Base-by-base conservation (phyloP, 2,113 vertebrate genomes). In the Gopherus flavomarginatus region DNA sequence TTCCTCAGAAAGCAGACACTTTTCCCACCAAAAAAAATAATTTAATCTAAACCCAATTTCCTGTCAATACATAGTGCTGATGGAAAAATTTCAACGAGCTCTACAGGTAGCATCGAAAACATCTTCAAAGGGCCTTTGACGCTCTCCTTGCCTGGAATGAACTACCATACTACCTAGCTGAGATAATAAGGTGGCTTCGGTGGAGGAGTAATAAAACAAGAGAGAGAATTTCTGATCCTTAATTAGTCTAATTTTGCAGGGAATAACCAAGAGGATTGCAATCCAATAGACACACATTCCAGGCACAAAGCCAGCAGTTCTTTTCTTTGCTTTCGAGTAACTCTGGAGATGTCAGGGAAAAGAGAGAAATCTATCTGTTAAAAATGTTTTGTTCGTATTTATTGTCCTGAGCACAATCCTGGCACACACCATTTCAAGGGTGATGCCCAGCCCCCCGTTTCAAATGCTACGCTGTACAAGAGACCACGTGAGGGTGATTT, bases 81-180 rank as follows among this genome's bases (percentile, higher is more conserved):
- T 62, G 92, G 83, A 57, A 89, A 88, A 72, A 62, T 59, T 89
- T 89, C 89, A 56, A 24, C 86, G 90, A 94, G 54, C 24, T 80
- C 69, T 86, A 89, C 85, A 94, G 90, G 90, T 92, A 35, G 47
- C 82, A 90, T 86, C 92, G 86, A 84, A 89, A 92, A 53, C 31
- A 49, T 53, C 90, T 88, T 93, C 69, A 59, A 1, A 75, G 69
- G 59, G 19, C 8, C 44, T 86, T 80, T 91, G 49, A 42, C 35
- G 0, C 78, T 75, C 78, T 92, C 29, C 1, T 80, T 85, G 69
- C 59, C 89, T 86, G 81, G 38, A 92, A 38, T 1, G 0, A 69
- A 59, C 80, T 96, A 78, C 54, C 57, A 53, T 83, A 57, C 79
- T 81, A 44, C 59, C 54, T 65, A 22, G 54, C 77, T 92, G 82